Base-by-base conservation (phyloP, 1,140 invertebrate genomes). In the Luehdorfia chinensis region DNA sequence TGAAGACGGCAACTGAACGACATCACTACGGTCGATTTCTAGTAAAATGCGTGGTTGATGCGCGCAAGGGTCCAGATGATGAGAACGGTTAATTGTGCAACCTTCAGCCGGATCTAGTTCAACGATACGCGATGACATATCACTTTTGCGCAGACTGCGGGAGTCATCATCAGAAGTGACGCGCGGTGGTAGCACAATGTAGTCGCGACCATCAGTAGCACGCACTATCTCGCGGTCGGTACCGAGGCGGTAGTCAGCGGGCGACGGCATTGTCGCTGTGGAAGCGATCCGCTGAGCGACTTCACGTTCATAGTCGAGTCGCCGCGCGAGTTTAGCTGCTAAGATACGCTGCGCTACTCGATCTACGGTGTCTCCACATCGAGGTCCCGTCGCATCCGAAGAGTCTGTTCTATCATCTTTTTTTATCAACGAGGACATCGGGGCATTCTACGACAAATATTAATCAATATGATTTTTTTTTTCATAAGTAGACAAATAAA, bases 51-150 rank as follows among this genome's bases (percentile, higher is more conserved):
- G 59, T 1, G 61, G 66, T 5, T 47, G 49, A 15, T 70, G 60
- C n/a, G 53, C 61, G 30, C 70, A 70, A 3, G 64, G 66, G 47
- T 70, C 64, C 6, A 64, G 32, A 14, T 55, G 45, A 1, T 13
- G n/a, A 2, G 30, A 64, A 0, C 21, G 31, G 9, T 21, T 49
- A 4, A 64, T 52, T 4, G 53, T 34, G 32, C 64, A 67, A 11
- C 23, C 37, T 15, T 54, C 44, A n/a, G 46, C 46, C 4, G 60
- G 52, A 3, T 49, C 15, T 2, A 63, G 25, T 2, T 55, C 18
- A 5, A 66, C 33, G 7, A 49, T 37, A 1, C 28, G n/a, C n/a
- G n/a, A n/a, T n/a, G n/a, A n/a, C n/a, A n/a, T n/a, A n/a, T n/a
- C n/a, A n/a, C n/a, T n/a, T n/a, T n/a, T n/a, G n/a, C 34, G 5